These are phyloP conservation scores for Bimastos eiseni DNA, from an alignment of 2,888 invertebrate genomes.

Conservation along the genomic window DNA sequence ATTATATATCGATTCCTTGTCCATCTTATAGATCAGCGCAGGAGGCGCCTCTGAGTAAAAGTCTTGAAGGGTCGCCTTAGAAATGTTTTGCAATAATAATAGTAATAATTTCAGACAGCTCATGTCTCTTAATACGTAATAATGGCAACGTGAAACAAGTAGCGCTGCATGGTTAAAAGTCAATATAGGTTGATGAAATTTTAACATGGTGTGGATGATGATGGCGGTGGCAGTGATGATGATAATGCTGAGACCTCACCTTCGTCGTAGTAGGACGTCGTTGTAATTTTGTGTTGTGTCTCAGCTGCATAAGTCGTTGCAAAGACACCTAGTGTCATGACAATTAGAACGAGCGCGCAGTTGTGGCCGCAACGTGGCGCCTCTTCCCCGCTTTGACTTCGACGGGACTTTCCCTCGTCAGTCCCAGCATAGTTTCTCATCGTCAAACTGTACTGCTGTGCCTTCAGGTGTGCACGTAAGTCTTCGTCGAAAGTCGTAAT, in stretches of 20 bases:
- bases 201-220: background rate
- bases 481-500: background rate
- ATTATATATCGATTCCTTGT: too few relatives aligned
- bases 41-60: too few relatives aligned
- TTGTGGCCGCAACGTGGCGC: background rate
- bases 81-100: too few relatives aligned
- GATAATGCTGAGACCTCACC: background rate
- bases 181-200: too few relatives aligned
- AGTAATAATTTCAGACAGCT: too few relatives aligned
- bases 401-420: background rate
- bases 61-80: too few relatives aligned
- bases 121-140: too few relatives aligned
- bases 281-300: background rate
- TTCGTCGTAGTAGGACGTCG: slow-evolving; percentile 25
- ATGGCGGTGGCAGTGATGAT: background rate
- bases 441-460: background rate
- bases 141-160: too few relatives aligned
- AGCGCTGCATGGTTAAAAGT: too few relatives aligned
- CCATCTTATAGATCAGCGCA: too few relatives aligned
- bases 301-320: background rate
- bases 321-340: background rate
- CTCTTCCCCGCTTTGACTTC: background rate
- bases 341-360: background rate
- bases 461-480: background rate
- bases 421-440: background rate